Evolutionary conservation across 2,797 vertebrate genomes (phyloP), one percentile per base, ranked within the genome.

Genomic region (Malacoraja senta): DNA sequence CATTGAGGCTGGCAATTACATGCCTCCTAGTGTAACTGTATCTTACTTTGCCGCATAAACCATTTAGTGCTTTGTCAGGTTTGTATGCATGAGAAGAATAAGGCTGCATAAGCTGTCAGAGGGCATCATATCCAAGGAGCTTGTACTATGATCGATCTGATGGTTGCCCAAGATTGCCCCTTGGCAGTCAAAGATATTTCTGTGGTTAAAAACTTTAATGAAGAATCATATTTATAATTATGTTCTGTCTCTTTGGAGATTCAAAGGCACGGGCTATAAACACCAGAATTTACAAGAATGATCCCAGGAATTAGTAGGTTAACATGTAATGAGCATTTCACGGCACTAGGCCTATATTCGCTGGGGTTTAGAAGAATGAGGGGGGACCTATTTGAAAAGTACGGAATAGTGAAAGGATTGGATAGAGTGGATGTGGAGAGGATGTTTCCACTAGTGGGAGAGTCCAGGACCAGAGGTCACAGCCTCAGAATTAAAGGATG

Each of bases 141-240:
- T 65, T 86, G 83, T 61, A 86, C 63, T 86, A 63, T 32, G n/a
- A 32, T 29, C n/a, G 83, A 29, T 65, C 15, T 86, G 83, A 65
- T 86, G 12, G 3, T 63, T 2, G 58, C 53, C 58, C 13, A 63
- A 86, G 61, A 58, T 84, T 84, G 53, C 81, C 4, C 1, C 12
- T 0, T 61, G 53, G 24, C 9, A 58, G 58, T 65, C 53, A 86
- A 86, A n/a, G 61, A 4, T 32, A 32, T 32, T 86, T 63, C 83
- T 32, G 58, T 63, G n/a, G 58, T 86, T 86, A n/a, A 65, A 65
- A 71, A 86, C 61, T 65, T 0, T 63, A 86, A 65, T 61, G 29
- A 86, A 63, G 61, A 86, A 32, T 58, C 53, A 84, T 63, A 63
- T 86, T 32, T n/a, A 86, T 29, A 86, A 65, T 86, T n/a, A 86